Base-by-base conservation (phyloP, 2,888 invertebrate genomes). In the Coremacera marginata region DNA sequence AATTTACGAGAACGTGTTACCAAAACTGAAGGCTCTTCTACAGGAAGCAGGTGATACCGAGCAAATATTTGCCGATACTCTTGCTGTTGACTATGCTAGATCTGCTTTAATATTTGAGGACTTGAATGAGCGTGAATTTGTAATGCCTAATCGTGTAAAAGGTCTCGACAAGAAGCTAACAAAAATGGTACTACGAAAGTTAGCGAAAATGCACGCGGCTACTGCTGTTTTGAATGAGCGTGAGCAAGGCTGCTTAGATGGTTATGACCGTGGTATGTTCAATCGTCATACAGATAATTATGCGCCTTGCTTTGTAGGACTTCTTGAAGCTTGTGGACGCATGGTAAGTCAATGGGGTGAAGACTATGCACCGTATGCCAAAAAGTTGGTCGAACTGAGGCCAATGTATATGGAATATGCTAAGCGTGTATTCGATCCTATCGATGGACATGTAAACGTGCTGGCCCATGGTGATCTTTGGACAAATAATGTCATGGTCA, bases 161-260 rank as follows among this genome's bases (percentile, higher is more conserved):
- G 86, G 89, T 5, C 82, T 91, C 16, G 90, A 91, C 78, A 79
- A 90, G 77, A 84, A 87, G 3, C 91, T 91, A 74, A 83, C 88
- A 0, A 87, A 86, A 78, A 34, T 90, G 14, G 86, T 90, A 0
- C 81, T 91, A 0, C 83, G 84, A 1, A 87, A 90, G 1, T 77
- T 91, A 79, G 91, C 91, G 0, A 89, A 89, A 81, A 90, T 91
- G 83, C 91, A 92, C 81, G 90, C 91, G 0, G 85, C 90, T 0
- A 90, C 91, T 0, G 89, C 91, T 0, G 90, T 89, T 0, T 82
- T 89, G 27, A 91, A 91, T 77, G 86, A 88, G 34, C 88, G 86
- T 1, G 81, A 85, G 44, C 70, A 73, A 0, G 84, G 85, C 0
- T 80, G 72, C n/a, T 77, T 89, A 27, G 83, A 86, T 55, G 79